Evolutionary conservation across 2,797 vertebrate genomes (phyloP), one percentile per base, ranked within the genome.

Genomic region (Protosalanx chinensis): DNA sequence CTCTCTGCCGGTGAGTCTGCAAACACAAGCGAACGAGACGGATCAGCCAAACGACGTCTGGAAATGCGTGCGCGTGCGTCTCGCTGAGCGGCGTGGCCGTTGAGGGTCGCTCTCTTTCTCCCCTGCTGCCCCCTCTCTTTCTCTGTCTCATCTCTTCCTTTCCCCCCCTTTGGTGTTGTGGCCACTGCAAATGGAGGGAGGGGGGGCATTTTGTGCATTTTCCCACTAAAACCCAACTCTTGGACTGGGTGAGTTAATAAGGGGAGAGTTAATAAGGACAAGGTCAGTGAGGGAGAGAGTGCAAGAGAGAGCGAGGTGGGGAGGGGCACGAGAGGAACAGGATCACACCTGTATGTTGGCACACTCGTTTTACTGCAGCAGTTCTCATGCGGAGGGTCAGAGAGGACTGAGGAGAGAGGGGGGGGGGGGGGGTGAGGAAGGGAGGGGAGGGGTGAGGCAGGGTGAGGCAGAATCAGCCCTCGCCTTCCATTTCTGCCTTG

Each of bases 401-500:
- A 65, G 70, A 29, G 72, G 73, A 64, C 77, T 75, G 72, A 75
- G 77, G 78, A 72, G 70, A 77, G 13, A 32, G 30, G n/a, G 32
- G n/a, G 12, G 30, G n/a, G 32, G n/a, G 12, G 1, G 61, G 16
- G 29, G 32, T 32, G 20, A 4, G 70, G 72, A 74, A 69, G 73
- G 64, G 63, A 57, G 74, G 65, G 76, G 72, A 51, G 1, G 81
- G 75, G 67, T 75, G 72, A 64, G 72, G 77, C 37, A 29, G 80
- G 83, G 78, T 12, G 46, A 49, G 46, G 46, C 4, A 56, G 51
- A 5, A 82, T 74, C 82, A 83, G 84, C 78, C 75, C 78, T 83
- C 78, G 73, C 82, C 74, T 88, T 84, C 87, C 88, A 88, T 89
- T 83, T 87, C 88, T 85, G 85, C 87, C 81, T 90, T 90, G 73